Percentiles rank a stretch among this genome's conserved stretches.
Evolutionary conservation across 2,797 vertebrate species (phyloP).

Genomic region (Melanotaenia boesemani): DNA sequence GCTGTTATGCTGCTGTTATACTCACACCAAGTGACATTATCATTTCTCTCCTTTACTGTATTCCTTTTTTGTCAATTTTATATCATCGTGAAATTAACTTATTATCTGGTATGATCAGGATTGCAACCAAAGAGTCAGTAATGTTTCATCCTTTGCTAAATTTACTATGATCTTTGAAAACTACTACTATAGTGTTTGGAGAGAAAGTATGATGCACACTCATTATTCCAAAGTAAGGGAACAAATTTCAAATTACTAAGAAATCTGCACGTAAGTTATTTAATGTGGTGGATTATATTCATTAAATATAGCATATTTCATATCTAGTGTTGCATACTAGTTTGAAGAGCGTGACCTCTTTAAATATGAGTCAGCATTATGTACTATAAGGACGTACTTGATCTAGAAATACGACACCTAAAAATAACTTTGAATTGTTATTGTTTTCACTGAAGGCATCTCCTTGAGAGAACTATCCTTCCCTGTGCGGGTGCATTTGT

Average conservation of each 20-base stretch:
- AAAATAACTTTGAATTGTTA: conserved; percentile 22
- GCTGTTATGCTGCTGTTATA: background rate
- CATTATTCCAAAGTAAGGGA: background rate
- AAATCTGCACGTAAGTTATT: background rate
- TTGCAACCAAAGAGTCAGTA: background rate
- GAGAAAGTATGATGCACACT: conserved; percentile 4
- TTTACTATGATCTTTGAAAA: conserved; percentile 16
- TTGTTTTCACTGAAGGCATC: background rate
- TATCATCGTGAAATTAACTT: background rate
- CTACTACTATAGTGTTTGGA: conserved; percentile 8
- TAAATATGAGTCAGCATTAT: conserved; percentile 30
- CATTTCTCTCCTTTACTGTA: conserved; percentile 1
- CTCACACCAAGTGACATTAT: background rate
- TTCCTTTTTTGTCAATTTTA: background rate
- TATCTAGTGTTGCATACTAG: background rate
- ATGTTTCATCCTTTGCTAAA: conserved; percentile 11
- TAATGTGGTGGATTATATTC: background rate
- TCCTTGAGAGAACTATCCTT: background rate
- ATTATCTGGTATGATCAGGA: background rate
- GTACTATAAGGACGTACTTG: conserved; percentile 14
- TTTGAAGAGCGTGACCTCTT: background rate
- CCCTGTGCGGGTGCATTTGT: background rate
- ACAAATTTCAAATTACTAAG: background rate
- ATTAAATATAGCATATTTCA: conserved; percentile 11
- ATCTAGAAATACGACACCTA: conserved; percentile 4